These are phyloP conservation scores for Petrocephalus zakoni DNA, from an alignment of 2,113 vertebrate genomes.

Conservation along the genomic window DNA sequence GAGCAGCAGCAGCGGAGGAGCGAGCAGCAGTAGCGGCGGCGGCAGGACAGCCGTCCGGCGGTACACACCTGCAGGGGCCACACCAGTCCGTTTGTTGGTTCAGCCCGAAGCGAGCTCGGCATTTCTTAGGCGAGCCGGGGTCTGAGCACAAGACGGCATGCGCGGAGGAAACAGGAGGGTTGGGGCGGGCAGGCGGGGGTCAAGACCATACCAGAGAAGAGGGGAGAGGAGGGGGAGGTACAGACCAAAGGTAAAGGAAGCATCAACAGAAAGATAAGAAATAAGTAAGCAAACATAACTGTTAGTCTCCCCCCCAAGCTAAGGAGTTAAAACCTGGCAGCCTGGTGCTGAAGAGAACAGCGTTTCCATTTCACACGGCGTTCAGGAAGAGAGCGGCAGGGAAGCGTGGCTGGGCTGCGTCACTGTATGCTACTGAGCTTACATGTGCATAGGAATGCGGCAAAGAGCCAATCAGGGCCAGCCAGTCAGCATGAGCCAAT, in stretches of 20 bases:
- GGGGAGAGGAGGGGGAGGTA: conserved; percentile 27
- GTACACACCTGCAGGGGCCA: conserved; percentile 98
- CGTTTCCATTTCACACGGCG: background rate
- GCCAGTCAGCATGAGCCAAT: background rate
- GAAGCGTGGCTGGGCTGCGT: background rate
- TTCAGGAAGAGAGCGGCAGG: conserved; percentile 9
- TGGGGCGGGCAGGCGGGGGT: conserved; percentile 34
- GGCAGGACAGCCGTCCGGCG: conserved; percentile 29
- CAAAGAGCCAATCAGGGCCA: background rate
- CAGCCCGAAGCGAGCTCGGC: conserved; percentile 98
- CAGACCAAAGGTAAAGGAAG: conserved; percentile 32
- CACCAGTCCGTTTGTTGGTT: conserved; percentile 99
- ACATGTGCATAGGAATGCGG: background rate
- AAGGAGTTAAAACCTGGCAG: conserved; percentile 22
- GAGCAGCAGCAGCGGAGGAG: conserved; percentile 28
- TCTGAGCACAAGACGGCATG: conserved; percentile 77
- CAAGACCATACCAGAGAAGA: conserved; percentile 45
- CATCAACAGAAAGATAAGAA: conserved; percentile 55
- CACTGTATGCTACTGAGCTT: fast-evolving
- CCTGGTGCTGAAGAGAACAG: conserved; percentile 1
- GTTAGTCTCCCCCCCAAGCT: background rate
- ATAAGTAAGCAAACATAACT: conserved; percentile 20
- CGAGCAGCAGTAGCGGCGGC: conserved; percentile 64
- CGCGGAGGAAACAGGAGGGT: conserved; percentile 57
- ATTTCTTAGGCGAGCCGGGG: conserved; percentile 99